Evolutionary conservation across 1,140 invertebrate genomes (phyloP), one percentile per base, ranked within the genome.

Genomic region (Leptinotarsa lineolata): DNA sequence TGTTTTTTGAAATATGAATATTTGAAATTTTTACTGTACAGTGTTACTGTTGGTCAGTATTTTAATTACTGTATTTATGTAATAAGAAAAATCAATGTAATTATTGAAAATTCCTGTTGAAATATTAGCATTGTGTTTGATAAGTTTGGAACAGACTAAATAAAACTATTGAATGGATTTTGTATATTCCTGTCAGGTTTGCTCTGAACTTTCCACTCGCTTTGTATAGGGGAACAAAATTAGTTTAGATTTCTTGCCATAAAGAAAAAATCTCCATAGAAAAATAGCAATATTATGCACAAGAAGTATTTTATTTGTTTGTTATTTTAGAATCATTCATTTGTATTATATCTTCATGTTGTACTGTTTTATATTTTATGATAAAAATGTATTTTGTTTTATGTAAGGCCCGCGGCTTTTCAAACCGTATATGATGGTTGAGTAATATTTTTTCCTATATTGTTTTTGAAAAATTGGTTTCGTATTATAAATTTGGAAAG

Each of bases 351-450:
- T 78, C 72, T 78, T 61, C 72, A 75, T 78, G 77, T 78, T 78
- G 70, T 75, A 74, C 61, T 73, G 73, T 78, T 78, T 78, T 77
- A 78, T 78, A 78, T 78, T 78, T 78, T 78, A 78, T 78, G 60
- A 76, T 45, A 45, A 45, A 68, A 54, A 54, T 54, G 48, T 54
- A 15, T n/a, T 54, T n/a, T 16, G 48, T 54, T 54, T n/a, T 54
- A 16, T 15, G 5, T 15, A n/a, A n/a, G 15, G 48, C 1, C 48
- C 15, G 6, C 15, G n/a, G 6, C 11, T 30, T 30, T 30, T 30
- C 30, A 30, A 30, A 30, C 30, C 30, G 6, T 30, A 30, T 30
- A 8, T 30, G 30, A 30, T 30, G 30, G 30, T 30, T 30, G 8
- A 30, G 5, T 30, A 30, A 30, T 30, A 30, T 30, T 30, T 30